Conservation (phyloP, 1,140 invertebrate species). For the Drusus annulatus region DNA sequence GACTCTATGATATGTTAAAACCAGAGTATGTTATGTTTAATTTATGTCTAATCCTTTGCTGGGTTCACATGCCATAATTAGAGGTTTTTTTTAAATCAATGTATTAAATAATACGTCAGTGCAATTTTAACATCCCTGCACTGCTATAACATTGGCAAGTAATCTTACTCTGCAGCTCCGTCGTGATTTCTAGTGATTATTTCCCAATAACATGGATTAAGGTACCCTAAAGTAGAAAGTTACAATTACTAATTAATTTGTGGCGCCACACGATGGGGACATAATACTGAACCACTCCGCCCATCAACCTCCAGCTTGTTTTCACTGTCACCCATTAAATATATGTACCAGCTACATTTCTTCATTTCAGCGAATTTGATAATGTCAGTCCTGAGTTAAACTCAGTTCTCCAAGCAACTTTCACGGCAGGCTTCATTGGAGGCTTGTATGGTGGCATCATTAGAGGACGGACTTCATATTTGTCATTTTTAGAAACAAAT, state of each 20-base stretch:
- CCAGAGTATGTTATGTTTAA: slow-evolving; percentile 11
- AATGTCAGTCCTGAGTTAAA: slow-evolving; percentile 73
- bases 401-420: slow-evolving; percentile 72
- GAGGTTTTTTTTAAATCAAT: neutral
- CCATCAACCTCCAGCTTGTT: too few species aligned
- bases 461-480: slow-evolving; percentile 72
- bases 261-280: too few species aligned
- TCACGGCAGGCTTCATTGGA: slow-evolving; percentile 73
- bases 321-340: too few species aligned
- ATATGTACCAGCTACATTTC: neutral
- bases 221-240: too few species aligned
- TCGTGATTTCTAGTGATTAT: neutral
- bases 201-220: neutral
- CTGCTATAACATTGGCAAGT: neutral
- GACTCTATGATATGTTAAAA: slow-evolving; percentile 9
- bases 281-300: too few species aligned
- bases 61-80: neutral
- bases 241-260: too few species aligned
- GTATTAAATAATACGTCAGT: neutral
- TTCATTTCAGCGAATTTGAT: slow-evolving; percentile 50
- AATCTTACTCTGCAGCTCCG: neutral
- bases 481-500: slow-evolving; percentile 82
- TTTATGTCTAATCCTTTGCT: neutral
- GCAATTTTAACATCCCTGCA: too few species aligned
- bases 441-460: slow-evolving; percentile 75